phyloP scores from a whole-genome alignment of 1,140 invertebrate species.

The Meteorus sp. region DNA sequence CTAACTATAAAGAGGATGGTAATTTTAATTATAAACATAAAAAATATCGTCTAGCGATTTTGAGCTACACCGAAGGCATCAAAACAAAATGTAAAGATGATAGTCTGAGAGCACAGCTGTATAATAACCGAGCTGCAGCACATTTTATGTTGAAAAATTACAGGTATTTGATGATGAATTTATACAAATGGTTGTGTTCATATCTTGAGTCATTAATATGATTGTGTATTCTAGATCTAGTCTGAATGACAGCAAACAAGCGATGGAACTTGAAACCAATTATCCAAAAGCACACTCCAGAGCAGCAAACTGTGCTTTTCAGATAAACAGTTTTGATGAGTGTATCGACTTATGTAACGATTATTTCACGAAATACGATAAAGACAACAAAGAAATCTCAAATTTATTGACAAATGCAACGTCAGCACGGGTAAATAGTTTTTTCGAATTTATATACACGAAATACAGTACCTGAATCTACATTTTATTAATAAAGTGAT shows the following conservation, averaged over 20 bases:
- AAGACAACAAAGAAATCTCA: conserved; percentile 63
- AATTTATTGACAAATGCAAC: conserved; percentile 65
- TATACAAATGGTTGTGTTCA: conserved; percentile 3
- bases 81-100: conserved; percentile 75
- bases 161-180: conserved; percentile 55
- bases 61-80: conserved; percentile 87
- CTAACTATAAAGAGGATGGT: conserved; percentile 94
- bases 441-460: no score
- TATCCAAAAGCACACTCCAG: conserved; percentile 80
- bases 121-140: conserved; percentile 89
- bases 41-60: conserved; percentile 88
- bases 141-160: conserved; percentile 88
- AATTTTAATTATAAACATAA: conserved; percentile 96
- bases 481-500: no score
- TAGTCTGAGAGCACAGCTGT: conserved; percentile 79
- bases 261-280: conserved; percentile 74
- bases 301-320: conserved; percentile 73
- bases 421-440: conserved; percentile 53
- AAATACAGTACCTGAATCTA: no score
- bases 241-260: conserved; percentile 74
- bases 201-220: neutral
- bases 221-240: conserved; percentile 61
- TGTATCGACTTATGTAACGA: conserved; percentile 76
- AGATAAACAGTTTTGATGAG: conserved; percentile 71
- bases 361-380: conserved; percentile 63